Evolutionary conservation across 2,113 vertebrate species (phyloP), one percentile per base, ranked within the genome.

Genomic region (Petrocephalus microphthalmus): DNA sequence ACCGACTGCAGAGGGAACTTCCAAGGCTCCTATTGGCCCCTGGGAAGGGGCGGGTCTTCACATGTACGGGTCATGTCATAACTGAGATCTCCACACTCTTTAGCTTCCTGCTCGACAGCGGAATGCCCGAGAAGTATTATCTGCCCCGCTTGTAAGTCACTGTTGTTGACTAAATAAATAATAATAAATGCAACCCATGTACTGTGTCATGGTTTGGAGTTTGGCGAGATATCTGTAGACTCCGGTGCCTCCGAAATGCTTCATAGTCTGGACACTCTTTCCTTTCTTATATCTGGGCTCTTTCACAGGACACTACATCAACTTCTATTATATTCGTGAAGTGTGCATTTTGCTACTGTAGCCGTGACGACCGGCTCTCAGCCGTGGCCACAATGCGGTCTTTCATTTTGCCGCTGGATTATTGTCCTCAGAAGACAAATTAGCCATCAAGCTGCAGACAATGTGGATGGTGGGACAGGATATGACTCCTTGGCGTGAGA

Each of bases 1-100:
- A 7, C 60, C 87, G 87, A 89, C 85, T 82, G 60, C 78, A 86
- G 37, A 89, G 33, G 37, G 10, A 87, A 83, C 88, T 84, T 87
- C 88, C 84, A 42, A 56, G 47, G 42, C 22, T 89, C 89, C 83
- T 88, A n/a, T 57, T 52, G 54, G 51, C 47, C 60, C 82, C 74
- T 10, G 15, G 67, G 52, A n/a, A 88, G 47, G 52, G 51, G 64
- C 10, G n/a, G 45, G 42, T 8, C 19, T 5, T 74, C 47, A 4
- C 5, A 57, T 60, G n/a, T n/a, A 60, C 22, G 22, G 22, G 25
- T 64, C n/a, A 25, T 29, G n/a, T 74, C 29, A 37, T 74, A 19
- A 74, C 29, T n/a, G 33, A 29, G 33, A 37, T 74, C 29, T 78
- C 17, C 33, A 17, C 33, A 19, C 33, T 20, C 4, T 78, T 78